Evolutionary conservation across 2,888 invertebrate genomes (phyloP), one percentile per base, ranked within the genome.

Genomic region (Chaetogeoica ovagalla): DNA sequence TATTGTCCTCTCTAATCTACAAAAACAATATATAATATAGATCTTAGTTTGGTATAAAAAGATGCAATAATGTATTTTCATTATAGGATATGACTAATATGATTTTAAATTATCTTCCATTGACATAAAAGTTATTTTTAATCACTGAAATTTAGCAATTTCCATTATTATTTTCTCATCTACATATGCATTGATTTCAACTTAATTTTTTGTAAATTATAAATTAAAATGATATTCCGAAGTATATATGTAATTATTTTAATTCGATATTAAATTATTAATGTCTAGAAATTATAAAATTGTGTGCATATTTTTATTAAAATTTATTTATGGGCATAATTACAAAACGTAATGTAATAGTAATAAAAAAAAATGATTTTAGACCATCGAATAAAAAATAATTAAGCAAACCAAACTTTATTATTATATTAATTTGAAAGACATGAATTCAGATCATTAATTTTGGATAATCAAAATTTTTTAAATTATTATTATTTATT

Each of bases 21-120:
- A 19, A 68, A 66, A 76, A 66, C 75, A 76, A 76, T 59, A 68
- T n/a, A 59, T 57, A 57, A 68, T n/a, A 59, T 57, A 57, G 23
- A 68, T 76, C 13, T 59, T 59, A 59, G 23, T 75, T 75, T 43
- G 23, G 43, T 68, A 68, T 30, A 8, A 48, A 68, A 15, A 30
- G 13, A 48, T 43, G 57, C 66, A 68, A 76, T 76, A 66, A 57
- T 0, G 5, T 43, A 23, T 52, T 57, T 0, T 57, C 19, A 39
- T 3, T 17, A 21, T 65, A 65, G 17, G 21, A 23, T 39, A 65
- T n/a, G 15, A 55, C 7, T 65, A 65, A 30, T 43, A 39, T 55
- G 4, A 65, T 65, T 23, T 48, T 43, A 13, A 48, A 73, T 48
- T 73, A 48, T 52, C 21, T 60, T 71, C n/a, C 23, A 48, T 19